Conservation (phyloP, 1,140 invertebrate species). For the Cotesia glomerata region DNA sequence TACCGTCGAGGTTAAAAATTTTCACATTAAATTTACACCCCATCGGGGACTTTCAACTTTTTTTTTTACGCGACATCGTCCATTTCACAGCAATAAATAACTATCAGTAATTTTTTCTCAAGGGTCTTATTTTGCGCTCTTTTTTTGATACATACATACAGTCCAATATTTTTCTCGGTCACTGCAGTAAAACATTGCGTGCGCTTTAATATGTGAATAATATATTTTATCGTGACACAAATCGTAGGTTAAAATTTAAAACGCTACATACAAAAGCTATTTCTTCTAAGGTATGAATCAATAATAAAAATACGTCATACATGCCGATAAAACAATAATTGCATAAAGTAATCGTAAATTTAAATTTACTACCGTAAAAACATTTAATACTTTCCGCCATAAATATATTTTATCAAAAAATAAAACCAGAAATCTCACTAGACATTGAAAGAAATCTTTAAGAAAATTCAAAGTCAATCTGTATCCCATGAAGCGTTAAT, state of each 20-base stretch:
- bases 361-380: neutral
- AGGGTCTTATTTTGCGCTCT: no score
- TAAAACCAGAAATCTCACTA: neutral
- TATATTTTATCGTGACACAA: conserved; percentile 19
- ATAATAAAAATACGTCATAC: neutral
- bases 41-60: no score
- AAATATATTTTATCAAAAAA: neutral
- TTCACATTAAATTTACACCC: no score
- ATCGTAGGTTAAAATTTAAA: conserved; percentile 9
- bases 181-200: conserved; percentile 15
- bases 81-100: no score
- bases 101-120: no score
- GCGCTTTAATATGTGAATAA: conserved; percentile 7
- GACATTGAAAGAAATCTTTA: no score
- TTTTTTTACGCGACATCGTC: no score
- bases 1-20: no score
- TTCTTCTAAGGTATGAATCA: conserved; percentile 6
- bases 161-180: neutral
- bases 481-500: no score
- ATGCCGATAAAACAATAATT: conserved; percentile 9
- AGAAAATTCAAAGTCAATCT: no score
- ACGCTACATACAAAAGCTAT: neutral
- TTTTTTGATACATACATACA: neutral
- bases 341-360: conserved; percentile 1
- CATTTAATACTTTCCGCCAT: neutral